phyloP scores from a whole-genome alignment of 2,113 vertebrate species.

The Epinephelus moara region DNA sequence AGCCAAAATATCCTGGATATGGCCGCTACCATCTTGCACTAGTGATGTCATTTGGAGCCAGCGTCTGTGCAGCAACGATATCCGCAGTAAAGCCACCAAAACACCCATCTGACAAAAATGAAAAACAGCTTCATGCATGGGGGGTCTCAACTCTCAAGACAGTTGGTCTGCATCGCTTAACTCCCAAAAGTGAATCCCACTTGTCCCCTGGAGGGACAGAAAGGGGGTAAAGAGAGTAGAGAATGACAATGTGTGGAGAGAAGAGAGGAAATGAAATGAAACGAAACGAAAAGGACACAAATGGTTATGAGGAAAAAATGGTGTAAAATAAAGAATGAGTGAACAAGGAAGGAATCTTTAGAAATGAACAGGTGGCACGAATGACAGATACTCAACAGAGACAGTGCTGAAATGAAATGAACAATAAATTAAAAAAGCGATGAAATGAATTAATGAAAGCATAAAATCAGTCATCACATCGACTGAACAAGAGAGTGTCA shows the following conservation, averaged over 20 bases:
- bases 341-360: background rate
- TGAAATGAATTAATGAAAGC: background rate
- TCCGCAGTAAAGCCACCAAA: too few relatives aligned
- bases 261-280: constrained; percentile 1
- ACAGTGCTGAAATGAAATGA: background rate
- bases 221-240: constrained; percentile 9
- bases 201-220: constrained; percentile 1
- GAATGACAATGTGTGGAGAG: constrained; percentile 7
- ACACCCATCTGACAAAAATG: background rate
- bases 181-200: background rate
- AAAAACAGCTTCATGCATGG: background rate
- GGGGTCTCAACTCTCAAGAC: background rate
- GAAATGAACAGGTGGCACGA: background rate
- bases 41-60: too few relatives aligned
- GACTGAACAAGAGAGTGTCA: background rate
- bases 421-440: background rate
- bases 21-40: too few relatives aligned
- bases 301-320: background rate
- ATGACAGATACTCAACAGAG: background rate
- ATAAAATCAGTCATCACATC: constrained; percentile 19
- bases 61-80: too few relatives aligned
- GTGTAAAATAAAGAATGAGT: background rate
- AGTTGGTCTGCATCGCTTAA: constrained; percentile 6
- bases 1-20: too few relatives aligned
- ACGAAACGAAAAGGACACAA: background rate